Conservation (phyloP, 2,797 vertebrate species). For the Chaenodraco wilsoni region DNA sequence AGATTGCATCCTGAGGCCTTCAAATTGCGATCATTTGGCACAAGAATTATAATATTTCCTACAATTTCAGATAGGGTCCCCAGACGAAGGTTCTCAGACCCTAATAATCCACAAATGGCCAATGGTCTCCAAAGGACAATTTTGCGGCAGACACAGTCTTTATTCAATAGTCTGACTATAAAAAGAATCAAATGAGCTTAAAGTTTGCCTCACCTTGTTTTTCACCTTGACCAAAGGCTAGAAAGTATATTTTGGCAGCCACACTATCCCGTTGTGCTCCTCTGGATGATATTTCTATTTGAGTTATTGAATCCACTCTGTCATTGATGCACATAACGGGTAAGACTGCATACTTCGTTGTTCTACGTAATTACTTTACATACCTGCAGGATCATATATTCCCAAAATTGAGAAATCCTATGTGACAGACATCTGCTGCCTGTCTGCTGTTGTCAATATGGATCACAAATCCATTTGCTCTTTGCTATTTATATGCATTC, state of each 20-base stretch:
- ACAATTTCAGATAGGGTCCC: too few species aligned
- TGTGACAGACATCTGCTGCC: slow-evolving; percentile 52
- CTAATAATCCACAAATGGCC: slow-evolving; percentile 48
- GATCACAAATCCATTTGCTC: slow-evolving; percentile 59
- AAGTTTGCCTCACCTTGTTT: slow-evolving; percentile 36
- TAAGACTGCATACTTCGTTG: slow-evolving; percentile 26
- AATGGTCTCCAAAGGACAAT: slow-evolving; percentile 53
- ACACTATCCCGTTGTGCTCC: slow-evolving; percentile 6
- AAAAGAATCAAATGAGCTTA: slow-evolving; percentile 43
- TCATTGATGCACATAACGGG: slow-evolving; percentile 18
- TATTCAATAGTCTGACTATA: slow-evolving; percentile 47
- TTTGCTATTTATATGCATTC: slow-evolving; percentile 52
- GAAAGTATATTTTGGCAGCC: slow-evolving; percentile 23
- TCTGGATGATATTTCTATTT: slow-evolving; percentile 13
- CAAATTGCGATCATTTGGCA: too few species aligned
- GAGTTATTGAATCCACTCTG: slow-evolving; percentile 21
- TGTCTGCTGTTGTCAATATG: slow-evolving; percentile 34
- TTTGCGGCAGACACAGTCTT: slow-evolving; percentile 39
- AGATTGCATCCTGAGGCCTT: too few species aligned
- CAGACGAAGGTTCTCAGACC: too few species aligned
- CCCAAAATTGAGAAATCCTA: slow-evolving; percentile 34
- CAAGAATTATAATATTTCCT: too few species aligned
- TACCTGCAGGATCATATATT: slow-evolving; percentile 25
- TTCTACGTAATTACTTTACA: slow-evolving; percentile 41
- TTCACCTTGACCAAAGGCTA: slow-evolving; percentile 41